Conservation (phyloP, 2,888 invertebrate species). For the Megastigmus dorsalis region DNA sequence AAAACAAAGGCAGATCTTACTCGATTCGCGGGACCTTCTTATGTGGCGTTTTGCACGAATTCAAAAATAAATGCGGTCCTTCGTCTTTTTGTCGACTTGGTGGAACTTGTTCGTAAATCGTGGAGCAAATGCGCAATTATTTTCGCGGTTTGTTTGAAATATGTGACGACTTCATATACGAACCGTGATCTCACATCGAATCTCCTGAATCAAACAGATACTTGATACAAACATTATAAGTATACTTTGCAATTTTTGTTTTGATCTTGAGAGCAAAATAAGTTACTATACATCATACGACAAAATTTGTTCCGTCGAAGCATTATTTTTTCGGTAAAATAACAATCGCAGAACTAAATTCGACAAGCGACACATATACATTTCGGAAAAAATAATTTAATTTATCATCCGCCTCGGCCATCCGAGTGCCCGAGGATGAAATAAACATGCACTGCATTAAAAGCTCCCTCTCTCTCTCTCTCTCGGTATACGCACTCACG, state of each 20-base stretch:
- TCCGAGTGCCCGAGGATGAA: constrained; percentile 8
- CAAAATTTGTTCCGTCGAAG: no score
- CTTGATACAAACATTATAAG: no score
- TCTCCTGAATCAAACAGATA: no score
- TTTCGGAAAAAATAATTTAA: constrained; percentile 40
- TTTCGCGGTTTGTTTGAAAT: no score
- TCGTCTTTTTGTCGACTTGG: not conserved
- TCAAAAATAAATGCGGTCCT: not conserved
- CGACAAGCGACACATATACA: not conserved
- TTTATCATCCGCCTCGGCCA: constrained; percentile 21
- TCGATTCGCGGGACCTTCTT: constrained; percentile 20
- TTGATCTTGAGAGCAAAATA: no score
- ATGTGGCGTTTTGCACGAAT: constrained; percentile 5
- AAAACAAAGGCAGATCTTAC: constrained; percentile 40
- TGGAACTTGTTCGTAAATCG: not conserved
- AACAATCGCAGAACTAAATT: constrained; percentile 3
- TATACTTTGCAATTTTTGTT: no score
- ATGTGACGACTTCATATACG: no score
- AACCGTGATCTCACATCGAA: no score
- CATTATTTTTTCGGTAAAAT: no score
- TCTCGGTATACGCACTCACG: constrained; percentile 1
- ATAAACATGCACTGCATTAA: constrained; percentile 34
- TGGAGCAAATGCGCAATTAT: no score
- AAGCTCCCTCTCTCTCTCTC: not conserved
- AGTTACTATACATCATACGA: no score